A percentile compares a stretch with the other conserved stretches of the same genome.
These are phyloP conservation scores for Sander vitreus DNA, from an alignment of 2,113 vertebrate species.

Conservation along the genomic window DNA sequence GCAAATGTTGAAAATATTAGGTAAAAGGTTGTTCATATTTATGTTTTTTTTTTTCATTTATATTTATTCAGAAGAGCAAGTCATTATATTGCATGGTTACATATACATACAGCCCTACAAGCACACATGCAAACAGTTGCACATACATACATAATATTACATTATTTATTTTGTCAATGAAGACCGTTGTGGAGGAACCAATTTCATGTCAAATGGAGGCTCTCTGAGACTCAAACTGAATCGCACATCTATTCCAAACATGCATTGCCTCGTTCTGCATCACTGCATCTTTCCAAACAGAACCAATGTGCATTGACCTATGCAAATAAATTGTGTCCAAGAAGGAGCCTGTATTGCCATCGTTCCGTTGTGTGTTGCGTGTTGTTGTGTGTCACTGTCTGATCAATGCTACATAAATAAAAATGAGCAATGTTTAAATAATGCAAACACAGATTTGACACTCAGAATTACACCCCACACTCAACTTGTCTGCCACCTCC, in stretches of 20 bases:
- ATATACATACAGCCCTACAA: background rate
- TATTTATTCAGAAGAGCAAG: conserved; percentile 25
- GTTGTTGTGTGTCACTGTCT: conserved; percentile 42
- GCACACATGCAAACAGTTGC: conserved; percentile 20
- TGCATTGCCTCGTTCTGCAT: conserved; percentile 15
- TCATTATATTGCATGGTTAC: conserved; percentile 35
- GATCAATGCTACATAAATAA: conserved; percentile 59
- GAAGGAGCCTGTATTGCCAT: conserved; percentile 45
- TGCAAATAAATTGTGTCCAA: conserved; percentile 69
- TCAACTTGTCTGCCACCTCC: conserved; percentile 33
- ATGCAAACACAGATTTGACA: conserved; percentile 59
- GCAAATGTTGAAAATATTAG: conserved; percentile 22
- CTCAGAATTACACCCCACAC: conserved; percentile 18
- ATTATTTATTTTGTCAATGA: conserved; percentile 61
- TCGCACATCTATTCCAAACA: conserved; percentile 12
- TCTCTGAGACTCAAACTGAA: conserved; percentile 16
- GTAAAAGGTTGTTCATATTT: conserved; percentile 14
- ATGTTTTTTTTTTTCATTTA: conserved; percentile 33
- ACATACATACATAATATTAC: conserved; percentile 34
- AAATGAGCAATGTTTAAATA: conserved; percentile 72
- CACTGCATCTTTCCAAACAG: conserved; percentile 23
- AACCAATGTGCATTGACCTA: conserved; percentile 47
- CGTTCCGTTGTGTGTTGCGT: conserved; percentile 49
- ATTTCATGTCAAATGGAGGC: conserved; percentile 52
- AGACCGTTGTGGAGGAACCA: conserved; percentile 32